Evolutionary conservation across 2,113 vertebrate species (phyloP).

Genomic region (Aptenodytes forsteri): DNA sequence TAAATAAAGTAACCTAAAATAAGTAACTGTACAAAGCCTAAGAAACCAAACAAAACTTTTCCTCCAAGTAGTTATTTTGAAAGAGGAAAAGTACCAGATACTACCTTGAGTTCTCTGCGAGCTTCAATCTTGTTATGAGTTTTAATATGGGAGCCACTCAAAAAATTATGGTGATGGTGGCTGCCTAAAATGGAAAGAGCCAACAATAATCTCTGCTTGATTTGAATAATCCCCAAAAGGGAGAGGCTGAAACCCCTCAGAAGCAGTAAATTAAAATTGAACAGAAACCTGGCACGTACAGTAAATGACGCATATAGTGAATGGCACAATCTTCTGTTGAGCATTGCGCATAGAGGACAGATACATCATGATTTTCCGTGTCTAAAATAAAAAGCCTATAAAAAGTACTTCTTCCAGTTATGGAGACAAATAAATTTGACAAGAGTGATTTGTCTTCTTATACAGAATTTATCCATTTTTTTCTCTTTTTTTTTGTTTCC

Average conservation of each 20-base stretch:
- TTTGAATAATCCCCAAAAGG: neutral
- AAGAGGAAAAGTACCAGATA: constrained; percentile 28
- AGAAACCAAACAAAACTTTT: constrained; percentile 55
- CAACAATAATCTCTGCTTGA: neutral
- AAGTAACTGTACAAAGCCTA: constrained; percentile 48
- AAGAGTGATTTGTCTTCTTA: constrained; percentile 10
- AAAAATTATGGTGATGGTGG: neutral
- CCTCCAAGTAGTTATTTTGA: neutral
- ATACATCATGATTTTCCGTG: constrained; percentile 1
- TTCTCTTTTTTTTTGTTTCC: neutral
- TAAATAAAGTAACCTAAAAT: constrained; percentile 32
- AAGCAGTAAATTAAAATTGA: constrained; percentile 48
- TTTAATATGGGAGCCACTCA: neutral
- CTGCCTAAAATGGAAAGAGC: constrained; percentile 38
- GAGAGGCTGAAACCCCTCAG: constrained; percentile 8
- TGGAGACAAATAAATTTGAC: constrained; percentile 29
- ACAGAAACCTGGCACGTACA: constrained; percentile 3
- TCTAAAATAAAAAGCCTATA: constrained; percentile 51
- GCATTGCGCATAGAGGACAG: neutral
- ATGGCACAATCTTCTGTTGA: constrained; percentile 18
- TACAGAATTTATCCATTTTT: neutral
- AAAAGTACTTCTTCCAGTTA: constrained; percentile 51
- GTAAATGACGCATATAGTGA: constrained; percentile 7
- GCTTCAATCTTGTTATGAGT: neutral
- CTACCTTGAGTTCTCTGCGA: neutral